Evolutionary conservation across 2,797 vertebrate genomes (phyloP).

Genomic region (Forpus xanthops): DNA sequence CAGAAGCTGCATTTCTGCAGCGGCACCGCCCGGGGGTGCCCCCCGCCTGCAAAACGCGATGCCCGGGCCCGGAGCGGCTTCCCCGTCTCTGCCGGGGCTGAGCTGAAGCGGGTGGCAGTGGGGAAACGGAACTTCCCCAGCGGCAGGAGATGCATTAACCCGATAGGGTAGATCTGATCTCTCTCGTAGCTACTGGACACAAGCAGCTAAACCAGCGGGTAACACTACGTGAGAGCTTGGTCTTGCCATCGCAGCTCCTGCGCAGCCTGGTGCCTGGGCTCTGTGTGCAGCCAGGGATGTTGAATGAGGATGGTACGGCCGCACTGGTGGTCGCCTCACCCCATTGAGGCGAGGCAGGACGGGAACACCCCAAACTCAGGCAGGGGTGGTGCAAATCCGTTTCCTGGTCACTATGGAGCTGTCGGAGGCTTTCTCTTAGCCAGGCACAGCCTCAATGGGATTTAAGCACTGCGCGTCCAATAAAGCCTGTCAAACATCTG

Average conservation of each 20-base stretch:
- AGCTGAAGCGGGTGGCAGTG: fast-evolving
- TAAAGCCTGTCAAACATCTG: not conserved
- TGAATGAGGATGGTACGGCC: fast-evolving
- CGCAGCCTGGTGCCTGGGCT: fast-evolving
- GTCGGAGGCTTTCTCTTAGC: not conserved
- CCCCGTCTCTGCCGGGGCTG: no score
- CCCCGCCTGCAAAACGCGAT: not conserved
- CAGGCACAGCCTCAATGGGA: not conserved
- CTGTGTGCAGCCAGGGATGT: fast-evolving
- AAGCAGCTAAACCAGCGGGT: not conserved
- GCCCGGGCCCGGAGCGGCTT: not conserved
- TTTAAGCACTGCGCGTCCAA: not conserved
- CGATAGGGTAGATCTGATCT: no score
- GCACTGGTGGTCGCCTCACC: fast-evolving
- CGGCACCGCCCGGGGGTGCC: not conserved
- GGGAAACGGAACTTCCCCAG: not conserved
- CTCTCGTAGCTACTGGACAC: not conserved
- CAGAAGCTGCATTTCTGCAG: not conserved
- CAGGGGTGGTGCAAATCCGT: not conserved
- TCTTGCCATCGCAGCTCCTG: not conserved
- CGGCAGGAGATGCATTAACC: not conserved
- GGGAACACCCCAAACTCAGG: not conserved
- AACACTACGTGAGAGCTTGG: not conserved
- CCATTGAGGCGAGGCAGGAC: not conserved
- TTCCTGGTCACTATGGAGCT: fast-evolving